These are phyloP conservation scores for Archivesica marissinica DNA, from an alignment of 1,140 invertebrate species.

Conservation along the genomic window DNA sequence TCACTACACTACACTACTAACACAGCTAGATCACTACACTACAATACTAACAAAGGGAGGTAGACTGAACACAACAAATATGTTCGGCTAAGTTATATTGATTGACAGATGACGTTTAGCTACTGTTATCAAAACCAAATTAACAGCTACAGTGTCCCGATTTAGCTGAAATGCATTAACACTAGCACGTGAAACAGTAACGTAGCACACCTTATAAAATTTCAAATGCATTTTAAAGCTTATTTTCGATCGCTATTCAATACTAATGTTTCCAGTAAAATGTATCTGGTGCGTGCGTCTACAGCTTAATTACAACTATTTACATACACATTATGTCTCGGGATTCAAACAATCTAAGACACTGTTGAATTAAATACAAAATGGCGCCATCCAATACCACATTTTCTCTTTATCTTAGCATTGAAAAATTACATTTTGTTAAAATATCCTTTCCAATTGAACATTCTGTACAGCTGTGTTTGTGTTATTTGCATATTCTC, in stretches of 20 bases:
- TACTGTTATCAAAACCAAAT: slow-evolving; percentile 5
- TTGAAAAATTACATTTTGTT: neutral
- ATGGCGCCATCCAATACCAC: slow-evolving; percentile 17
- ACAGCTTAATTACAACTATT: slow-evolving; percentile 6
- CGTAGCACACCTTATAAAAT: neutral
- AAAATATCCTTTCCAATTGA: neutral
- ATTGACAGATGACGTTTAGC: neutral
- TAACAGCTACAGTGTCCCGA: slow-evolving; percentile 17
- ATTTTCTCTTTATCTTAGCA: neutral
- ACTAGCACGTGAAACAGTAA: neutral
- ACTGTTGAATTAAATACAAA: slow-evolving; percentile 7
- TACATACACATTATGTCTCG: slow-evolving; percentile 15
- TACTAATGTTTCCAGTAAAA: neutral
- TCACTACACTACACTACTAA: too few relatives aligned
- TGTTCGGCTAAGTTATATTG: too few relatives aligned
- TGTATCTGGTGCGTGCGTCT: slow-evolving; percentile 9
- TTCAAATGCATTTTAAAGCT: slow-evolving; percentile 37
- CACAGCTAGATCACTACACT: too few relatives aligned
- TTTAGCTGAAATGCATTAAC: neutral
- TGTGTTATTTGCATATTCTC: neutral
- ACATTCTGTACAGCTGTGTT: neutral
- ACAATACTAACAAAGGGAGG: too few relatives aligned
- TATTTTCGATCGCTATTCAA: neutral
- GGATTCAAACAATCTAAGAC: slow-evolving; percentile 27
- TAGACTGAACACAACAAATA: too few relatives aligned